These are phyloP conservation scores for Candidula unifasciata DNA, from an alignment of 2,888 invertebrate species.

Conservation along the genomic window DNA sequence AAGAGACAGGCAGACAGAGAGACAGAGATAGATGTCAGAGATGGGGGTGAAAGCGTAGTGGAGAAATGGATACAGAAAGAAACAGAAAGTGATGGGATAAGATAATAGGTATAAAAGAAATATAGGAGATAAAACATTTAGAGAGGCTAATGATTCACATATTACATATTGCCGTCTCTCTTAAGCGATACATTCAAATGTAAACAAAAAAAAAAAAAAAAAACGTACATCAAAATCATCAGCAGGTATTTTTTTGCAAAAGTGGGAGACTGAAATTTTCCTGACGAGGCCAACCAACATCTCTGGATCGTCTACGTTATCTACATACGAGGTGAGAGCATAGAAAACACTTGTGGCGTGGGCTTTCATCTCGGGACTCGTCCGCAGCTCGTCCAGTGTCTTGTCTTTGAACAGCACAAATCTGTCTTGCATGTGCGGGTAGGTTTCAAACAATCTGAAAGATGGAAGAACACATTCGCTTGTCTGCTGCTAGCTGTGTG, in stretches of 20 bases:
- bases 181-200: no score
- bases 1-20: no score
- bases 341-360: conserved; percentile 81
- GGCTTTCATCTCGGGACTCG: conserved; percentile 80
- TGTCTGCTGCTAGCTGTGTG: not conserved
- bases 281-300: conserved; percentile 79
- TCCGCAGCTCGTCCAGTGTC: conserved; percentile 78
- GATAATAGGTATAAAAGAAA: no score
- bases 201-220: no score
- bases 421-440: conserved; percentile 79
- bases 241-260: conserved; percentile 50
- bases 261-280: conserved; percentile 80
- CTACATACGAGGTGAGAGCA: conserved; percentile 80
- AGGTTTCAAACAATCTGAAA: conserved; percentile 80
- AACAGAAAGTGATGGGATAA: no score
- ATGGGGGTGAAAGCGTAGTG: no score
- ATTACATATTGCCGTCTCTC: no score
- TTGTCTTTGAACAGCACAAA: conserved; percentile 80
- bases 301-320: conserved; percentile 80
- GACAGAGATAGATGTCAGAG: no score
- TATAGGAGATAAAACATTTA: no score
- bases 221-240: conserved; percentile 57
- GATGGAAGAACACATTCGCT: not conserved
- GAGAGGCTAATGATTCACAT: no score
- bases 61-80: no score